These are phyloP conservation scores for Cryptotermes secundus DNA, from an alignment of 1,140 invertebrate species.

Conservation along the genomic window DNA sequence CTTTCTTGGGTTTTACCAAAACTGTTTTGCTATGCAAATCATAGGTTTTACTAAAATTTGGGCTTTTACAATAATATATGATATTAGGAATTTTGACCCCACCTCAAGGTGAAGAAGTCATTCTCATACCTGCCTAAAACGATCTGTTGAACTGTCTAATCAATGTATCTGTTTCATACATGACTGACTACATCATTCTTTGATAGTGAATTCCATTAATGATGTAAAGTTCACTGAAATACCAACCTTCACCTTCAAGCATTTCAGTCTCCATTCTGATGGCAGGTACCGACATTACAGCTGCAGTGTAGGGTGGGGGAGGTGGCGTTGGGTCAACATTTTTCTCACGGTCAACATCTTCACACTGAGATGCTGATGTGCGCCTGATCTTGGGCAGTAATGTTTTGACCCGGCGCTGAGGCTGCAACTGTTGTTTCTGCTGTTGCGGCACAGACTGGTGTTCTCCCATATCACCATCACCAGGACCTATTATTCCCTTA, in stretches of 20 bases:
- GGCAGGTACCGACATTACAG: not conserved
- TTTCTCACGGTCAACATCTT: not conserved
- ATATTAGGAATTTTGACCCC: too few species aligned
- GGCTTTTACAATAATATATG: too few species aligned
- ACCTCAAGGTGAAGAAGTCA: too few species aligned
- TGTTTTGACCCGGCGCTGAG: conserved; percentile 5
- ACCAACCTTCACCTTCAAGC: not conserved
- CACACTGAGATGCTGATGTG: not conserved
- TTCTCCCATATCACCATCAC: not conserved
- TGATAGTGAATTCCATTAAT: too few species aligned
- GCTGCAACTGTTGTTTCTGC: not conserved
- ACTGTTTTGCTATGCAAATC: too few species aligned
- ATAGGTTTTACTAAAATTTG: too few species aligned
- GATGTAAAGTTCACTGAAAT: too few species aligned
- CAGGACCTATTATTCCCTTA: not conserved
- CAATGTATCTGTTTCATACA: too few species aligned
- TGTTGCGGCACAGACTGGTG: not conserved
- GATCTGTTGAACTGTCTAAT: too few species aligned
- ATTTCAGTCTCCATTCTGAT: not conserved
- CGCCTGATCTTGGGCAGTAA: not conserved
- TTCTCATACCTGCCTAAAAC: too few species aligned
- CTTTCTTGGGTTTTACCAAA: too few species aligned
- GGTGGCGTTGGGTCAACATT: not conserved
- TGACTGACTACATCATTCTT: too few species aligned
- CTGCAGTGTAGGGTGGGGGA: not conserved